Percentiles rank a stretch among this genome's conserved stretches.
These are phyloP conservation scores for Acrocephalus arundinaceus DNA, from an alignment of 2,113 vertebrate species.

Conservation along the genomic window DNA sequence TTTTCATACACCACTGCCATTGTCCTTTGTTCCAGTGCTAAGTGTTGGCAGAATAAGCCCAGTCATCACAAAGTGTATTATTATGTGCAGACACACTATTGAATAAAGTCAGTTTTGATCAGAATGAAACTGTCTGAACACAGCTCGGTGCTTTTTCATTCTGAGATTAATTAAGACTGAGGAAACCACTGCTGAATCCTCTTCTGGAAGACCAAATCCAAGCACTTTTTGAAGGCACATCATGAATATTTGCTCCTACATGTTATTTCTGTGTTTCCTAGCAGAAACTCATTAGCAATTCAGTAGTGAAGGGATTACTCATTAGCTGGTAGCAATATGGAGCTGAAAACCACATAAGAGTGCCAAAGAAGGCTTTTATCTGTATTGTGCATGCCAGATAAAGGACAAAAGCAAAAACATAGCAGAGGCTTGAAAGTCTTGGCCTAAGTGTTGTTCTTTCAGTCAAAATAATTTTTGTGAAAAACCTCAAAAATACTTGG, in stretches of 20 bases:
- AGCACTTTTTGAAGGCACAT: not conserved
- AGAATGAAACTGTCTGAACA: not conserved
- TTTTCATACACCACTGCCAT: not conserved
- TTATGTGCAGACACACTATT: not conserved
- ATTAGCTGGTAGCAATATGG: not conserved
- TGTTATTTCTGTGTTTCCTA: conserved; percentile 16
- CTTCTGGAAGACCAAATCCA: not conserved
- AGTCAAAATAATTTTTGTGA: not conserved
- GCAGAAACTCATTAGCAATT: not conserved
- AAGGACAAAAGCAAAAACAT: not conserved
- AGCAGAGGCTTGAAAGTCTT: not conserved
- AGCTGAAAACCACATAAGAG: not conserved
- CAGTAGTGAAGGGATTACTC: not conserved
- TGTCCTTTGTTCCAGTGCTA: conserved; percentile 21
- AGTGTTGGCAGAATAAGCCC: not conserved
- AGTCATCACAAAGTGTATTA: not conserved
- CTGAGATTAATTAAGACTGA: not conserved
- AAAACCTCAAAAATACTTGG: not conserved
- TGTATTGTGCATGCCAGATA: not conserved
- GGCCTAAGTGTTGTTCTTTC: not conserved
- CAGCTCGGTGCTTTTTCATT: not conserved
- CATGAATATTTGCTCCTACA: not conserved
- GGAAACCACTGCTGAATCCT: not conserved
- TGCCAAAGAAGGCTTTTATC: not conserved
- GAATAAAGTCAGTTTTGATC: not conserved